Conservation (phyloP, 53 echinoderm and acorn worm genomes). For the Hippasteria phrygiana region DNA sequence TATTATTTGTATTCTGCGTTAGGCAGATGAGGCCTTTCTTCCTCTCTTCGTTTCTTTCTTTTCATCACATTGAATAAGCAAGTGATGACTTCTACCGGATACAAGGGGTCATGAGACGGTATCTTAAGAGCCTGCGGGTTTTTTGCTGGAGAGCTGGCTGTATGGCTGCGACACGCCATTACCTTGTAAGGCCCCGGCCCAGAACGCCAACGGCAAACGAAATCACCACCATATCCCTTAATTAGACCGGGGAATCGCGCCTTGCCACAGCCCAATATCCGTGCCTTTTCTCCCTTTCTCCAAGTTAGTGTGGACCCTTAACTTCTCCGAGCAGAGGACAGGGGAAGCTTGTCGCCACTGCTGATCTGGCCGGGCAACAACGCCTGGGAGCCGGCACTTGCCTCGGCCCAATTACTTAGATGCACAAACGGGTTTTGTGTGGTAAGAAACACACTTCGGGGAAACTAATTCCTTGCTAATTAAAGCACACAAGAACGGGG, state of each 20-base stretch:
- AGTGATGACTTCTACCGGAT: not conserved
- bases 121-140: constrained; percentile 17
- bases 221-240: constrained; percentile 55
- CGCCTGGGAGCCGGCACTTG: not conserved
- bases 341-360: not conserved
- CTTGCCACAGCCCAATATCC: constrained; percentile 14
- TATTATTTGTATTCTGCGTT: not conserved
- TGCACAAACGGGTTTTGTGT: constrained; percentile 60
- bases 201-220: constrained; percentile 53
- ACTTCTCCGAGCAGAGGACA: not conserved
- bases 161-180: constrained; percentile 38
- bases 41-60: not conserved
- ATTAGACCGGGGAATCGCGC: constrained; percentile 59
- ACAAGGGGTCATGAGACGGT: not conserved
- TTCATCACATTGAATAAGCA: not conserved
- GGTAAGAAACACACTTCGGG: constrained; percentile 57
- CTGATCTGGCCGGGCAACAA: constrained; percentile 4
- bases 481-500: constrained; percentile 53
- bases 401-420: constrained; percentile 63
- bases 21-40: constrained; percentile 9
- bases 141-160: not conserved
- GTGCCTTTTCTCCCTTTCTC: not conserved
- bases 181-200: constrained; percentile 33
- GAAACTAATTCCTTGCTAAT: constrained; percentile 51
- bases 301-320: not conserved